Evolutionary conservation across 2,113 vertebrate genomes (phyloP).

Genomic region (Cavia aperea): DNA sequence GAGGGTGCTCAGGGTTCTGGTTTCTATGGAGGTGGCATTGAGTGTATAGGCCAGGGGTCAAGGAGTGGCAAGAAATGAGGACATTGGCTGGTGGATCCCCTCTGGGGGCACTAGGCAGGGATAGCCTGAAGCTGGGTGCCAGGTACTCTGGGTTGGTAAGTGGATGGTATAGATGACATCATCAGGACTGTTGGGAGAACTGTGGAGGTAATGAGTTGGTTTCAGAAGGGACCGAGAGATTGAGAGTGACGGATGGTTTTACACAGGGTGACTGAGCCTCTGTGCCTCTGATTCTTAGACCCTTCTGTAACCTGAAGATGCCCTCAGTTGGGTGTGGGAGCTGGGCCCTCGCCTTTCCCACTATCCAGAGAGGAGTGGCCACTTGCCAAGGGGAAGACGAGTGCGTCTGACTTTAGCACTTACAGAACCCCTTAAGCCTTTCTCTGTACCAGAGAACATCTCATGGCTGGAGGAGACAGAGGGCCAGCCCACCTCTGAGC

Average conservation of each 20-base stretch:
- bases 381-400: background rate
- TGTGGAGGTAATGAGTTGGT: background rate
- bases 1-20: background rate
- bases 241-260: accelerated
- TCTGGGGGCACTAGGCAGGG: background rate
- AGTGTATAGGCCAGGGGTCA: background rate
- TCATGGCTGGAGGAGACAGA: background rate
- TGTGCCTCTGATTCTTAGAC: background rate
- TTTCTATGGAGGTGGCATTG: background rate
- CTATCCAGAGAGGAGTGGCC: background rate
- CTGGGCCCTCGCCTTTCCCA: background rate
- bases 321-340: no score
- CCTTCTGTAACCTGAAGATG: background rate
- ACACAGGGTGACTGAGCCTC: no score
- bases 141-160: background rate
- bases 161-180: background rate
- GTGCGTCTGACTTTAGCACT: background rate
- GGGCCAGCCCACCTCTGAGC: no score
- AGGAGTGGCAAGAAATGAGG: background rate
- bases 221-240: background rate
- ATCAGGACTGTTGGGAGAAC: background rate
- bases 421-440: background rate
- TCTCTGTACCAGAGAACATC: no score
- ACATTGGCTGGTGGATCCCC: background rate
- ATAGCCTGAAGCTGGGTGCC: background rate